Evolutionary conservation across 2,113 vertebrate species (phyloP), one percentile per base, ranked within the genome.

Genomic region (Phylloscopus trochilus): DNA sequence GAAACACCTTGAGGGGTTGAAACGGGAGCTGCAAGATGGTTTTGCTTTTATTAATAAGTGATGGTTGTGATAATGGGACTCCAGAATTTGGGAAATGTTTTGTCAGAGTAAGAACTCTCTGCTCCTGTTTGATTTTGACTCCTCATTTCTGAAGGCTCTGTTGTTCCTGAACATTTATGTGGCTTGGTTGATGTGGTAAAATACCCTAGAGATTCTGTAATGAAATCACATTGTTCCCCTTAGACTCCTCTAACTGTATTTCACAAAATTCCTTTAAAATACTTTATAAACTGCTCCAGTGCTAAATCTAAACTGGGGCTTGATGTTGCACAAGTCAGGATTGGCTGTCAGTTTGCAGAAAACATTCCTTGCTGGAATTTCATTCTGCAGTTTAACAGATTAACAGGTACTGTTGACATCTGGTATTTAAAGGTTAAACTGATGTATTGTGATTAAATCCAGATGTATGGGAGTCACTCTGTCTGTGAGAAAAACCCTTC

Each of bases 351-450:
- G 67, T 35, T 87, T n/a, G 82, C 9, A 8, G 76, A 77, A 86
- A 70, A 62, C 70, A 83, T 91, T 88, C 64, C 84, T 74, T 0
- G 3, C 70, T 94, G 88, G 85, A 86, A 90, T 95, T 93, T 93
- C 59, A 41, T 87, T 83, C 88, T 82, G 93, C 72, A 90, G 55
- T 93, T 70, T 90, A 91, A 80, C 91, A 93, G 79, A 95, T 96
- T 93, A 95, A 83, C 94, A 94, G 94, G 95, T 96, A 95, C 83
- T 81, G 88, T 44, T 97, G 92, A 90, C 92, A 93, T 95, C 76
- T 96, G 90, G 92, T 88, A 95, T 91, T 46, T 92, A 89, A 91
- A 92, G 83, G 73, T 89, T 95, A 89, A 86, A 70, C 67, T 86
- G 73, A 87, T 90, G 58, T 33, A 26, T 62, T 18, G 0, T 91